These are phyloP conservation scores for Nasonia vitripennis DNA, from an alignment of 1,140 invertebrate species.

Conservation along the genomic window DNA sequence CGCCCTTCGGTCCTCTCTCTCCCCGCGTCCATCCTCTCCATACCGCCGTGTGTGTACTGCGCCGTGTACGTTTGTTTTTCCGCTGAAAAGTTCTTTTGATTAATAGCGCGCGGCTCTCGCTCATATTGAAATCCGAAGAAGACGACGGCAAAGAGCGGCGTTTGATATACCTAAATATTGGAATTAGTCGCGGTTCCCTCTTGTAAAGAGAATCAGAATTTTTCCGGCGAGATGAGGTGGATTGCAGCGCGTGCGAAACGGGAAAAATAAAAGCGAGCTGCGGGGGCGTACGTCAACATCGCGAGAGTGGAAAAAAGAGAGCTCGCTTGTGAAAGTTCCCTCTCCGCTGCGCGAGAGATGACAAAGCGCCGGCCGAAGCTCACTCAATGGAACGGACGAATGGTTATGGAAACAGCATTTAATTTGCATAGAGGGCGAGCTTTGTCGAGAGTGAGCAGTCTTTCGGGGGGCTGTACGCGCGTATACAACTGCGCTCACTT, in stretches of 20 bases:
- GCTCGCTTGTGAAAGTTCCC: constrained; percentile 71
- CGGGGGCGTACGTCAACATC: neutral
- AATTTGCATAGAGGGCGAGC: constrained; percentile 75
- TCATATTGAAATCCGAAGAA: constrained; percentile 68
- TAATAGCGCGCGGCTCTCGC: constrained; percentile 66
- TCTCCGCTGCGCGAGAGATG: constrained; percentile 71
- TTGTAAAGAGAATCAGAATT: no score
- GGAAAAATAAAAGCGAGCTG: neutral
- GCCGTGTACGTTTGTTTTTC: constrained; percentile 56
- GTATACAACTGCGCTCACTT: neutral
- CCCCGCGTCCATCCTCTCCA: neutral
- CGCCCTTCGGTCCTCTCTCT: constrained; percentile 31
- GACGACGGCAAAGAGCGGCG: neutral
- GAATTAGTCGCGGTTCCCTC: neutral
- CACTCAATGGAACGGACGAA: constrained; percentile 76
- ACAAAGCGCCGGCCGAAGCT: constrained; percentile 62
- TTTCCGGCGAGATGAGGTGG: no score
- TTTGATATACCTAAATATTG: neutral
- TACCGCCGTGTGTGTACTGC: neutral
- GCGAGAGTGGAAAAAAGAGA: constrained; percentile 50
- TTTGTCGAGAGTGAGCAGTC: constrained; percentile 65
- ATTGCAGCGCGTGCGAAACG: neutral
- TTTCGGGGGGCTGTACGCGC: neutral
- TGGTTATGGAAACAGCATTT: constrained; percentile 76
- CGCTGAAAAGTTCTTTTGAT: constrained; percentile 68